A percentile compares a stretch with the other conserved stretches of the same genome.
Conservation (phyloP, 2,888 invertebrate species). For the Calameuta pallipes region DNA sequence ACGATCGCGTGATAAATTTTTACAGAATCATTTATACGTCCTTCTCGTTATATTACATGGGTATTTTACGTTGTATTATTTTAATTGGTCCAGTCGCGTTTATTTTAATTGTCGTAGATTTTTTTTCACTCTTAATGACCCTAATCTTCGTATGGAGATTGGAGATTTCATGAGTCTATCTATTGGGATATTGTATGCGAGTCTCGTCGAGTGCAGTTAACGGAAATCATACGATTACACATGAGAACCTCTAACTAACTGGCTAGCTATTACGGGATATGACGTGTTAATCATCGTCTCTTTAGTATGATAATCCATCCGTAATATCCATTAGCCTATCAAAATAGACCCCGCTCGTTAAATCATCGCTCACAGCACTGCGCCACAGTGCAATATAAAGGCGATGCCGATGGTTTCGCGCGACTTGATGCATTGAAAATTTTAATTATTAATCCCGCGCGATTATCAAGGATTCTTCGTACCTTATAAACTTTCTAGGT, state of each 20-base stretch:
- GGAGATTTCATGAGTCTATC: no score
- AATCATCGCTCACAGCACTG: not conserved
- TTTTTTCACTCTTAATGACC: not conserved
- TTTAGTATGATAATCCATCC: constrained; percentile 50
- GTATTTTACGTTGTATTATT: not conserved
- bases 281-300: constrained; percentile 52
- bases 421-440: not conserved
- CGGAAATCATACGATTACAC: constrained; percentile 16
- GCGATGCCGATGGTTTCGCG: not conserved
- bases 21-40: no score
- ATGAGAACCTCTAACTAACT: constrained; percentile 30
- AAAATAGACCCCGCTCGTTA: constrained; percentile 38
- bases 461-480: not conserved
- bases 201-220: no score
- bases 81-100: not conserved
- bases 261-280: constrained; percentile 41
- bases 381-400: not conserved
- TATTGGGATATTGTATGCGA: no score
- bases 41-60: no score
- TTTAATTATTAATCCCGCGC: not conserved
- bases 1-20: no score
- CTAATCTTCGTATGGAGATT: no score
- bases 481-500: not conserved
- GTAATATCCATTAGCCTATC: constrained; percentile 51
- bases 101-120: not conserved